Percentiles rank a stretch among this genome's conserved stretches.
Conservation (phyloP, 2,888 invertebrate species). For the Carcina quercana region DNA sequence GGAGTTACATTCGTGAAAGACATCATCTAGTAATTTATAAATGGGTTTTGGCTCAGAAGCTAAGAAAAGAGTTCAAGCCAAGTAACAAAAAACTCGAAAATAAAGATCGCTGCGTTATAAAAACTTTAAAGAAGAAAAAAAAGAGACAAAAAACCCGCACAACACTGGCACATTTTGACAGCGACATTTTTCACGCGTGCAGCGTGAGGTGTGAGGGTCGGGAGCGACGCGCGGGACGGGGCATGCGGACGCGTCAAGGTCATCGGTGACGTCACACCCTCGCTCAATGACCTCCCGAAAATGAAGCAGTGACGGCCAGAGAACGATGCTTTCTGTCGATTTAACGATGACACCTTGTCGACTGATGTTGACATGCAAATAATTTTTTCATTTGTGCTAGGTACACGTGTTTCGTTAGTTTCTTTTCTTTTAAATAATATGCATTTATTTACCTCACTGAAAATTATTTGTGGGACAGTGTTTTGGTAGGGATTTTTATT, state of each 20-base stretch:
- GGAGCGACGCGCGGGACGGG: slow-evolving; percentile 33
- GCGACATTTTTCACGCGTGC: slow-evolving; percentile 50
- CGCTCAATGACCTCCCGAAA: slow-evolving; percentile 66
- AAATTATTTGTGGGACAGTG: no score
- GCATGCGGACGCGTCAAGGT: slow-evolving; percentile 62
- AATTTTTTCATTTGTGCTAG: background rate
- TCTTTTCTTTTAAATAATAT: no score
- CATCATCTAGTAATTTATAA: no score
- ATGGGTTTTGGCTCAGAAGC: no score
- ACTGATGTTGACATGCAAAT: slow-evolving; percentile 25
- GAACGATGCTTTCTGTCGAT: slow-evolving; percentile 18
- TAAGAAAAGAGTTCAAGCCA: no score
- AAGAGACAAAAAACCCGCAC: background rate
- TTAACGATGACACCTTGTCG: slow-evolving; percentile 37
- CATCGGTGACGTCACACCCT: slow-evolving; percentile 61
- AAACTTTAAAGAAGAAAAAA: background rate
- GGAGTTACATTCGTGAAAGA: no score
- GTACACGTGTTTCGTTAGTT: no score
- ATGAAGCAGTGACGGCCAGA: slow-evolving; percentile 37
- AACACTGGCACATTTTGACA: slow-evolving; percentile 27
- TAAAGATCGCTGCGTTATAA: background rate
- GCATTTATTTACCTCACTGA: no score
- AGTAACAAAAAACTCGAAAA: no score
- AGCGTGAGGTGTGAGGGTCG: slow-evolving; percentile 27
- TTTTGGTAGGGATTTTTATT: no score